These are phyloP conservation scores for Gallinago jamesoni DNA, from an alignment of 2,113 vertebrate genomes.

Conservation along the genomic window DNA sequence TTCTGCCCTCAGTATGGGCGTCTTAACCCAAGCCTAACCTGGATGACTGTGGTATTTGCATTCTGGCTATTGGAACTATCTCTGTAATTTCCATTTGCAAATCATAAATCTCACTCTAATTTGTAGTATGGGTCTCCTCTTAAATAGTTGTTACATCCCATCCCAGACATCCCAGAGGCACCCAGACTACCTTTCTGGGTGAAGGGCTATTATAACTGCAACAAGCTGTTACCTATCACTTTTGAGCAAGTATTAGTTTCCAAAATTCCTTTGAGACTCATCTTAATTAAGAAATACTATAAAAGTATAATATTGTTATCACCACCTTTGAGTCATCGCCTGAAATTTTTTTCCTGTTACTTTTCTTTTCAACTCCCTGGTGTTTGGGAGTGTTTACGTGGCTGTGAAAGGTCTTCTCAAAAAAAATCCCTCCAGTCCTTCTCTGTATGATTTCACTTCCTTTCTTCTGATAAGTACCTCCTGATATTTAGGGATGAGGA, in stretches of 20 bases:
- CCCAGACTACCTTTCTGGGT: background rate
- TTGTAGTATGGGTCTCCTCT: background rate
- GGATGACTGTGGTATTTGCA: background rate
- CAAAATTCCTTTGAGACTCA: background rate
- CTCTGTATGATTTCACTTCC: background rate
- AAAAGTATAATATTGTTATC: background rate
- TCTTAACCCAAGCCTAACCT: background rate
- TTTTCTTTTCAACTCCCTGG: background rate
- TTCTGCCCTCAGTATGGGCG: background rate
- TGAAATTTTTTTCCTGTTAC: background rate
- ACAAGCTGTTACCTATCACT: background rate
- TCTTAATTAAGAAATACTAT: conserved; percentile 3
- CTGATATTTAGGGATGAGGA: background rate
- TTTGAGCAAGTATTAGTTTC: background rate
- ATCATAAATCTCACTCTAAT: background rate
- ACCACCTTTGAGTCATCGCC: background rate
- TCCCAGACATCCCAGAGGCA: background rate
- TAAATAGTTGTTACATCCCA: background rate
- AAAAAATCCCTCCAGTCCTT: background rate
- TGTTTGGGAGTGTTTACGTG: fast-evolving
- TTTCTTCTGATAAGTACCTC: background rate
- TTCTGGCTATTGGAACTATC: background rate
- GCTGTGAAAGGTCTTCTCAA: background rate
- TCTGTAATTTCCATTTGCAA: conserved; percentile 46
- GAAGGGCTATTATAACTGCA: background rate